These are phyloP conservation scores for Drosophila kikkawai DNA, from an alignment of 1,140 invertebrate genomes.

Conservation along the genomic window DNA sequence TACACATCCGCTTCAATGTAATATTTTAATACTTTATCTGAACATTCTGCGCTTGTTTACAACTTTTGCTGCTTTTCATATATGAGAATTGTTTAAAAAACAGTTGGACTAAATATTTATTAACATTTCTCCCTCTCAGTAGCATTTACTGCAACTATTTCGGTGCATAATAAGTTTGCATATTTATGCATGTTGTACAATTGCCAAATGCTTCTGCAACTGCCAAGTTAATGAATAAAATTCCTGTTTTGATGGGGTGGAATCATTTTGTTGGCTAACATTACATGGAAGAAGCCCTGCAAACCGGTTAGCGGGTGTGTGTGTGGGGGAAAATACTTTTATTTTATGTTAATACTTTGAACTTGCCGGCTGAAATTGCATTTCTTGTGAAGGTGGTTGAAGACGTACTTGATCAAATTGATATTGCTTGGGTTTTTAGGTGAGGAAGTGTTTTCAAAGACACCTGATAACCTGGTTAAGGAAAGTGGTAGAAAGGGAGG, in stretches of 20 bases:
- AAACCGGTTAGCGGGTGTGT: slow-evolving; percentile 6
- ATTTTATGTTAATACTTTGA: slow-evolving; percentile 30
- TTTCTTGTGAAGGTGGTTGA: slow-evolving; percentile 30
- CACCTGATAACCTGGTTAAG: slow-evolving; percentile 14
- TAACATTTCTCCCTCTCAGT: slow-evolving; percentile 48
- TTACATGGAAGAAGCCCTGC: slow-evolving; percentile 36
- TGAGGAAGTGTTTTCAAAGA: slow-evolving; percentile 4
- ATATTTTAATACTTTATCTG: slow-evolving; percentile 70
- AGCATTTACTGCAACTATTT: slow-evolving; percentile 31
- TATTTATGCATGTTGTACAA: slow-evolving; percentile 47
- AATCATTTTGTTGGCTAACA: background rate
- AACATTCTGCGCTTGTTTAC: slow-evolving; percentile 61
- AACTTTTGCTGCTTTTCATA: slow-evolving; percentile 44
- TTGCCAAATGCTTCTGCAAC: slow-evolving; percentile 25
- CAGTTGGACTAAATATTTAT: slow-evolving; percentile 72
- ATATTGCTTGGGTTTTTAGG: background rate
- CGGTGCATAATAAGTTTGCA: slow-evolving; percentile 40
- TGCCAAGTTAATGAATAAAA: slow-evolving; percentile 47
- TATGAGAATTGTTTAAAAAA: slow-evolving; percentile 69
- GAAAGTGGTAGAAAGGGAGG: background rate
- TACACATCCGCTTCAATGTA: slow-evolving; percentile 11
- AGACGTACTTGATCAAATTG: slow-evolving; percentile 12
- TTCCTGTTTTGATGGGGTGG: slow-evolving; percentile 31
- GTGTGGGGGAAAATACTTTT: slow-evolving; percentile 2
- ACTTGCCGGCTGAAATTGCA: slow-evolving; percentile 41